phyloP scores from a whole-genome alignment of 2,113 vertebrate species.

The Turdus rufiventris region DNA sequence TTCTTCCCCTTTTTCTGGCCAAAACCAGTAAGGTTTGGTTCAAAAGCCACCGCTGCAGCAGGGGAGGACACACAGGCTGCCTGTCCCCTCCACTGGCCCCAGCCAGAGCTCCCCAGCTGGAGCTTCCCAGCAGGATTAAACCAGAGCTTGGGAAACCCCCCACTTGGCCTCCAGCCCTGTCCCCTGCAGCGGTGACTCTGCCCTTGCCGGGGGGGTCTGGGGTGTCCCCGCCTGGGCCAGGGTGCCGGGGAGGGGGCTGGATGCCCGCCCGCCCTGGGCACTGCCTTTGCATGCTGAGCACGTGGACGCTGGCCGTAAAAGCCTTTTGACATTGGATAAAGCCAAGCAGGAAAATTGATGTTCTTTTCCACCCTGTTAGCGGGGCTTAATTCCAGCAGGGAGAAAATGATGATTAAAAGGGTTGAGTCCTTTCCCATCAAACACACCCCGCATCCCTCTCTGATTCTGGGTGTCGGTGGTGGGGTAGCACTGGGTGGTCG shows the following conservation, averaged over 20 bases:
- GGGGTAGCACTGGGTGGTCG: background rate
- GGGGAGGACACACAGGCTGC: background rate
- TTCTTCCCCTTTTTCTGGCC: background rate
- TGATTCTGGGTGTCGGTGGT: background rate
- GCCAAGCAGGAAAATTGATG: slow-evolving; percentile 70
- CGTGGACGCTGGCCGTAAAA: slow-evolving; percentile 34
- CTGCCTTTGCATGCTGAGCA: slow-evolving; percentile 53
- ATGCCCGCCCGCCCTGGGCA: background rate
- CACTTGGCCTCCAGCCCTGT: background rate
- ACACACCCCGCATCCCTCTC: background rate
- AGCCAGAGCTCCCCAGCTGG: background rate
- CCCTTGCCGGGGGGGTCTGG: background rate
- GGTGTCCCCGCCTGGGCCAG: background rate
- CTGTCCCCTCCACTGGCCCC: background rate
- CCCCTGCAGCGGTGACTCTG: background rate
- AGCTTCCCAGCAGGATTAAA: slow-evolving; percentile 34
- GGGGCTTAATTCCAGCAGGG: slow-evolving; percentile 54
- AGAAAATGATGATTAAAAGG: slow-evolving; percentile 68
- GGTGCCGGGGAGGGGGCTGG: background rate
- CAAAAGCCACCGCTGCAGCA: background rate
- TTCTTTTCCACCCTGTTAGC: slow-evolving; percentile 70
- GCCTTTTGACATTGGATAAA: slow-evolving; percentile 71
- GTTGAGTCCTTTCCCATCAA: background rate
- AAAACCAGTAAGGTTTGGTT: background rate
- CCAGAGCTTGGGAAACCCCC: background rate